Conservation (phyloP, 2,797 vertebrate species). For the Glossophaga mutica region DNA sequence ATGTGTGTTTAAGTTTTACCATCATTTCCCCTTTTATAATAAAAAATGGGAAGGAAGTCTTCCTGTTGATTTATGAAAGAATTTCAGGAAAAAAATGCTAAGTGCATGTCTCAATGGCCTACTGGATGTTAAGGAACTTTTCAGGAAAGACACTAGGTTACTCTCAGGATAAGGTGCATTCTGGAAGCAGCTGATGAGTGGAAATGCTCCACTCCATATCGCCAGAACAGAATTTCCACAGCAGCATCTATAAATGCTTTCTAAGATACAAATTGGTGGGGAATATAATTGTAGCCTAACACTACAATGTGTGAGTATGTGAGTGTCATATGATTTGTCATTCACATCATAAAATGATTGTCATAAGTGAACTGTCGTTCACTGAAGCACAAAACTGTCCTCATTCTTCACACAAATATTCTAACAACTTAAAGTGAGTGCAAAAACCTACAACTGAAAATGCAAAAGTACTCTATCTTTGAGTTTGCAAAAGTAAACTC, state of each 20-base stretch:
- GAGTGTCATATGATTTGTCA: neutral
- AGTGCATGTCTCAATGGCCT: neutral
- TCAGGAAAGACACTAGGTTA: neutral
- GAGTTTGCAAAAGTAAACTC: no score
- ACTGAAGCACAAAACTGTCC: neutral
- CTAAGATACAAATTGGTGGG: neutral
- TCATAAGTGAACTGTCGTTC: neutral
- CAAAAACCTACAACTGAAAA: neutral
- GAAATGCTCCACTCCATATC: neutral
- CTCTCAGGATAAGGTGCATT: neutral
- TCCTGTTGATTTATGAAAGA: slow-evolving; percentile 48
- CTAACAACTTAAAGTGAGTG: neutral
- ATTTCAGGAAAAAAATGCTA: slow-evolving; percentile 22
- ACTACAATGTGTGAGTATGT: neutral
- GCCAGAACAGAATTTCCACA: neutral
- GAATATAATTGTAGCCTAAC: neutral
- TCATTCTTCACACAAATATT: neutral
- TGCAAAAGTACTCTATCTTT: neutral
- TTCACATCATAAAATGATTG: neutral
- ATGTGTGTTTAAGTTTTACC: neutral
- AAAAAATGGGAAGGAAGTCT: neutral
- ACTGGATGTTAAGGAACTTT: neutral
- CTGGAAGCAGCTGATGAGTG: neutral
- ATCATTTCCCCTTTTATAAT: slow-evolving; percentile 25
- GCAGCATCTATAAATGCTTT: neutral